Base-by-base conservation (phyloP, 2,888 invertebrate genomes). In the Petrolisthes cinctipes region DNA sequence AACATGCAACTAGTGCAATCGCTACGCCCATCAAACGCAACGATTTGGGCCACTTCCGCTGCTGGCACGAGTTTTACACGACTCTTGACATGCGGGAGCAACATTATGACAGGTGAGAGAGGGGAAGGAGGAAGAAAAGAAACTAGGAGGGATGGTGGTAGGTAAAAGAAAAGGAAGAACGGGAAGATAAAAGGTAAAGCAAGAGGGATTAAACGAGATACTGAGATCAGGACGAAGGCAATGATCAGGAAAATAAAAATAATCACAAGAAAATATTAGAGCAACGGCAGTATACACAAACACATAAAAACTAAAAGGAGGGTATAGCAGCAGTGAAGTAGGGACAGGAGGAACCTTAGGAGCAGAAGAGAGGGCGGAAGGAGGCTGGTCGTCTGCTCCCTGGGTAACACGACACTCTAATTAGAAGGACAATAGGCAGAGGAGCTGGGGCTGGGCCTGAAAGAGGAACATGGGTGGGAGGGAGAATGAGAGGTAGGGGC, bases 341-440 rank as follows among this genome's bases (percentile, higher is more conserved):
- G 37, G 37, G 37, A 37, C 37, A 37, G 71, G 71, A 71, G 71
- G 11, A 20, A n/a, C 71, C 20, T 14, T 6, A 71, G n/a, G 23
- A 11, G 80, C 3, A 56, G 80, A 37, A 4, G 61, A 23, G 23
- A 51, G 68, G 7, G 20, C 56, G 17, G 20, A 57, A 57, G 80
- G n/a, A 54, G 54, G 61, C 80, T 23, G 80, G 80, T 51, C 61
- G 68, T 56, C 57, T 82, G 71, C 81, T 17, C 61, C 81, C 66
- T 66, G 20, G 23, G 81, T 82, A 82, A 82, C 81, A 82, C 81
- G 81, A 68, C 81, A 82, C 81, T 79, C 79, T 82, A 82, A 82
- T 82, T 82, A 82, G 81, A 81, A 61, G 66, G 68, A 82, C 81
- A 66, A 82, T 82, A 66, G 81, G 81, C 14, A 20, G 80, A 61